A percentile compares a stretch with the other conserved stretches of the same genome.
Conservation (phyloP, 2,797 vertebrate species). For the Esox lucius region DNA sequence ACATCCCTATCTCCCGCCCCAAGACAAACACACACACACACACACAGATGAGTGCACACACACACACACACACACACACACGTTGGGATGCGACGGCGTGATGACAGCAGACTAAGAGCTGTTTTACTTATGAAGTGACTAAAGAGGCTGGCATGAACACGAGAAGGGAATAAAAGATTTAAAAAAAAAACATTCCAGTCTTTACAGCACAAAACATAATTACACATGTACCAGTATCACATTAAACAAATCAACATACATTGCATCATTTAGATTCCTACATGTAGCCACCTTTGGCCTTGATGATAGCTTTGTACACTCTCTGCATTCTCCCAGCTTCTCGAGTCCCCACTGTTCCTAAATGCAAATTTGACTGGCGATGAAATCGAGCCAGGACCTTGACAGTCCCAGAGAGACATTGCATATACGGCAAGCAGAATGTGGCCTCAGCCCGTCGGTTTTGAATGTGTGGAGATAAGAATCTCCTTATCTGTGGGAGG, state of each 20-base stretch:
- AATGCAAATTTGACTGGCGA: conserved; percentile 34
- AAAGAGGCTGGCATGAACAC: no score
- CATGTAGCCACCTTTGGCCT: no score
- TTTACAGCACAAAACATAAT: conserved; percentile 36
- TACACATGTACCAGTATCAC: not conserved
- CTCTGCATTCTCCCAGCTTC: no score
- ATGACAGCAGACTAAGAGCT: conserved; percentile 42
- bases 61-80: conserved; percentile 35
- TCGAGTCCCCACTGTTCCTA: conserved; percentile 17
- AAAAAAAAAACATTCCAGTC: no score
- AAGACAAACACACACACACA: conserved; percentile 14
- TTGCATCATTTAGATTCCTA: no score
- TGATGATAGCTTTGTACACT: no score
- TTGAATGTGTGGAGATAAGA: conserved; percentile 32
- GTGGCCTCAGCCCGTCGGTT: conserved; percentile 26
- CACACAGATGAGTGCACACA: conserved; percentile 25
- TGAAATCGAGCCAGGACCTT: conserved; percentile 21
- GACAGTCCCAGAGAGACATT: conserved; percentile 23
- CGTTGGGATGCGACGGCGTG: no score
- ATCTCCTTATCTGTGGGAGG: conserved; percentile 29
- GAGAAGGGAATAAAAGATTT: conserved; percentile 17
- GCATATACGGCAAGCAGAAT: not conserved
- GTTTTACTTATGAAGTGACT: conserved; percentile 26
- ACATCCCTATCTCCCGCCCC: not conserved
- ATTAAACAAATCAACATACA: no score